Base-by-base conservation (phyloP, 2,113 vertebrate genomes). In the Nibea coibor region DNA sequence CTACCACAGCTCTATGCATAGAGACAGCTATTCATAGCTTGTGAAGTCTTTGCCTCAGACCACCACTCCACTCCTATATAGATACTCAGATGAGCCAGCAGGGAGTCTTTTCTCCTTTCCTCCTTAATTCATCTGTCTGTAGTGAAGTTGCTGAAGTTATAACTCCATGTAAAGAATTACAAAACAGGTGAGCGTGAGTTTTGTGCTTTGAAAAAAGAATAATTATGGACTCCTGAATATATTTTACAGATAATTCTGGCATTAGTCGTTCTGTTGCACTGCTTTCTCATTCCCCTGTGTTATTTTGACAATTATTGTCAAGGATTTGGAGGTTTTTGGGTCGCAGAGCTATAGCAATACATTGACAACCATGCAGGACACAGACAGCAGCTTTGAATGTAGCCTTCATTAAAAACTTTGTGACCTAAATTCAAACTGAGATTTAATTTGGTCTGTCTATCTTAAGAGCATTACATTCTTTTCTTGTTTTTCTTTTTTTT, bases 31-130 rank as follows among this genome's bases (percentile, higher is more conserved):
- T 83, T 83, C 66, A 75, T 63, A 78, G 62, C 24, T 50, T 66
- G 22, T 57, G 59, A 81, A 84, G 48, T 75, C 61, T 84, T 15
- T 63, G 61, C 67, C 35, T 87, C 66, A 76, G 75, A 83, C 45
- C 72, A 64, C 53, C 81, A 50, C 64, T 74, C 35, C 10, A 39
- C 42, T 74, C 0, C 22, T 19, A 57, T 31, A 0, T 20, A 53
- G 24, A 57, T 66, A 69, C 62, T 72, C 50, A 64, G 74, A 83
- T 84, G 73, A 79, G 24, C 66, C 70, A 68, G 74, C 74, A 14
- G 73, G 68, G 51, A 73, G 5, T 58, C 56, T 12, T 5, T 57
- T 76, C 68, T 79, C 4, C 4, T 76, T 72, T 72, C 51, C 12
- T 64, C 50, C n/a, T 4, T 69, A 56, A 59, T 72, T 72, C 24